Evolutionary conservation across 1,140 invertebrate species (phyloP).

Genomic region (Platorchestia sp.): DNA sequence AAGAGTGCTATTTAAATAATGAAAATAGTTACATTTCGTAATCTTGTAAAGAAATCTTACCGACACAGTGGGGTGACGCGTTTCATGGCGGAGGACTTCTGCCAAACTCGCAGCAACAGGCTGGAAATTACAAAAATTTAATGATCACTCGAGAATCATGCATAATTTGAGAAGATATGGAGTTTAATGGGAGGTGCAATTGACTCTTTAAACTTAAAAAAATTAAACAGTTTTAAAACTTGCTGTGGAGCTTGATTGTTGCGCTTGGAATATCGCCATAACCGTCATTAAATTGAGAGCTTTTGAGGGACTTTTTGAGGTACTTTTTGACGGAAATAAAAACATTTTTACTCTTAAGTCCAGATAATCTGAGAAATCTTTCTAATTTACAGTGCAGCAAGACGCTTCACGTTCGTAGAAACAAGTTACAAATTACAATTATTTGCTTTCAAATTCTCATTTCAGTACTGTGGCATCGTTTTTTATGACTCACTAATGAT

Average conservation of each 20-base stretch:
- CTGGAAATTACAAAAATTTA: not conserved
- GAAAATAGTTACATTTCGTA: not conserved
- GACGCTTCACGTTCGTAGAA: not conserved
- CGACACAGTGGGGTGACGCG: constrained; percentile 4
- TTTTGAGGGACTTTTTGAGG: not conserved
- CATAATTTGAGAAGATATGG: too few relatives aligned
- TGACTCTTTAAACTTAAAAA: not conserved
- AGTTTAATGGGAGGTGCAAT: not conserved
- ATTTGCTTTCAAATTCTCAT: not conserved
- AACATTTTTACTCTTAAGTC: not conserved
- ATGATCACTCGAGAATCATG: too few relatives aligned
- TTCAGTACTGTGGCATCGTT: not conserved
- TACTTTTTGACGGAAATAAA: not conserved
- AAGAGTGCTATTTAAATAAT: not conserved
- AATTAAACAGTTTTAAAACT: not conserved
- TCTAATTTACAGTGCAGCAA: not conserved
- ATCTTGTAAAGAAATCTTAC: not conserved
- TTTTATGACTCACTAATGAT: not conserved
- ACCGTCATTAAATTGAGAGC: not conserved
- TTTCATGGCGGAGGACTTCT: constrained; percentile 9
- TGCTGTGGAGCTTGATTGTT: not conserved
- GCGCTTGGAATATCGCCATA: not conserved
- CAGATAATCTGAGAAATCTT: not conserved
- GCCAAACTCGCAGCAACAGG: constrained; percentile 22
- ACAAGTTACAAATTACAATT: not conserved